Percentiles rank a stretch among this genome's conserved stretches.
Conservation (phyloP, 2,797 vertebrate genomes). For the Anas capensis region DNA sequence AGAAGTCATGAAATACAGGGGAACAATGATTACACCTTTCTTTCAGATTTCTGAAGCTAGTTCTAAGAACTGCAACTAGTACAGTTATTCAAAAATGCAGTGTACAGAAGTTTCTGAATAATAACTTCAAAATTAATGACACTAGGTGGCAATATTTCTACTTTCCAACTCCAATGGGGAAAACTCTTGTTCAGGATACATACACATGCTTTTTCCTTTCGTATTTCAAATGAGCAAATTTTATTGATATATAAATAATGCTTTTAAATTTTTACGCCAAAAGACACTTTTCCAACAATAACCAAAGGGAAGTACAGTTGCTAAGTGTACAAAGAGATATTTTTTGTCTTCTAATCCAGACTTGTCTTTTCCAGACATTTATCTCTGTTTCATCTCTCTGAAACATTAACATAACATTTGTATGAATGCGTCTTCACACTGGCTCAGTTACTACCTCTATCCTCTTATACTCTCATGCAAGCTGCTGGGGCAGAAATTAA, state of each 20-base stretch:
- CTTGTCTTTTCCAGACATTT: neutral
- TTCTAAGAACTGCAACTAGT: neutral
- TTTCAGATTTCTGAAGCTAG: neutral
- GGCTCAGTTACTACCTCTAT: neutral
- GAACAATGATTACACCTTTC: neutral
- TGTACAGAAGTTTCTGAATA: neutral
- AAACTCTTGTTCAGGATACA: neutral
- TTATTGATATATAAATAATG: fast-evolving
- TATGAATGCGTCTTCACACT: neutral
- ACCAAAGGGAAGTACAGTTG: neutral
- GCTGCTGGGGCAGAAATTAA: neutral
- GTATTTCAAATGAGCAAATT: neutral
- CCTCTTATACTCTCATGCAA: neutral
- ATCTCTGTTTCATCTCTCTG: neutral
- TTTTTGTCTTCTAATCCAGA: neutral
- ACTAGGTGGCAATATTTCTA: slow-evolving; percentile 78
- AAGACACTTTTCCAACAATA: neutral
- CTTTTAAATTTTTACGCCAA: neutral
- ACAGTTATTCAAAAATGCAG: neutral
- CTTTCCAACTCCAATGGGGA: neutral
- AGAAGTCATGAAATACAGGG: neutral
- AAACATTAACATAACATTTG: neutral
- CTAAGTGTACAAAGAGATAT: neutral
- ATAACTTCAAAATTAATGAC: neutral
- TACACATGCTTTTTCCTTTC: neutral